phyloP scores from a whole-genome alignment of 1,140 invertebrate genomes.

The Hestina assimilis region DNA sequence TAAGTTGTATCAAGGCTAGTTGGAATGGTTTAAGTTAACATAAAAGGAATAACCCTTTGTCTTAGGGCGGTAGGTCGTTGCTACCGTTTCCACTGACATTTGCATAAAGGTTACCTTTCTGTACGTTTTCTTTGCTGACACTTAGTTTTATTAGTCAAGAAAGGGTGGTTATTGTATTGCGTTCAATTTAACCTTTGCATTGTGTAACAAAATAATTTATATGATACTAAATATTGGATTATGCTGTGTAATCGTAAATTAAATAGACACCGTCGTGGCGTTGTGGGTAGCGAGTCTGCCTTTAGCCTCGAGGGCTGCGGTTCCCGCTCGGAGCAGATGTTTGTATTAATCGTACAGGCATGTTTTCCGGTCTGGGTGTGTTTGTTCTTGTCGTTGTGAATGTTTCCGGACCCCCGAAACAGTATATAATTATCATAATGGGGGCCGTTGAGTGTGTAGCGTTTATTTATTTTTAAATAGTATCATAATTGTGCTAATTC shows the following conservation, averaged over 20 bases:
- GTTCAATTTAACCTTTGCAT: slow-evolving; percentile 64
- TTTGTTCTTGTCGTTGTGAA: no score
- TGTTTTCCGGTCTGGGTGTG: no score
- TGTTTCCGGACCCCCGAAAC: no score
- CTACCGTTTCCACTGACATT: slow-evolving; percentile 67
- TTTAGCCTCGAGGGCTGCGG: no score
- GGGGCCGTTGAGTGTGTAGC: no score
- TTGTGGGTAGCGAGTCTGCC: no score
- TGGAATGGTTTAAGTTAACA: background rate
- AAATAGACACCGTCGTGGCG: no score
- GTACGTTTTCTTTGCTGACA: slow-evolving; percentile 70
- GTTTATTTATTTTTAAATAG: background rate
- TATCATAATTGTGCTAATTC: background rate
- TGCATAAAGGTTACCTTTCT: slow-evolving; percentile 70
- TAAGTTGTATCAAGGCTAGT: background rate
- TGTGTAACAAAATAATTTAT: slow-evolving; percentile 28
- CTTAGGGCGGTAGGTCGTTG: slow-evolving; percentile 60
- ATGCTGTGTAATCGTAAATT: no score
- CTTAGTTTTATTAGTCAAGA: slow-evolving; percentile 56
- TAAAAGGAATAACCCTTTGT: slow-evolving; percentile 58
- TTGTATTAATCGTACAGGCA: no score
- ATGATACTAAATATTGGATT: slow-evolving; percentile 6
- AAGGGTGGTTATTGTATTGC: slow-evolving; percentile 67
- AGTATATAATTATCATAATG: no score
- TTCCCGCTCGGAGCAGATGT: no score